These are phyloP conservation scores for Pholis gunnellus DNA, from an alignment of 2,113 vertebrate genomes.

Conservation along the genomic window DNA sequence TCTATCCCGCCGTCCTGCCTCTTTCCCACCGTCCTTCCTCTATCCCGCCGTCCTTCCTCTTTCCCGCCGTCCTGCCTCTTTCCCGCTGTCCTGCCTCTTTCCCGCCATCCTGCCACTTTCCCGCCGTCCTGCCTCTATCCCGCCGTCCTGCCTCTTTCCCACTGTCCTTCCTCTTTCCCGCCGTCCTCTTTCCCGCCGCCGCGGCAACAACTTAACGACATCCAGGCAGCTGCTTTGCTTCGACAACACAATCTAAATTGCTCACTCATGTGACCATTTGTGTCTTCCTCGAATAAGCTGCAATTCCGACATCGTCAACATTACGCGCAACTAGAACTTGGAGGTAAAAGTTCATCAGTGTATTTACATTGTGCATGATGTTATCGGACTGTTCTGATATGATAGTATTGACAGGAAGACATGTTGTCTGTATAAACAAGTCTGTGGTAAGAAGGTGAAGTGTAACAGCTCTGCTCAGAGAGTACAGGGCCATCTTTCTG, in stretches of 20 bases:
- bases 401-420: background rate
- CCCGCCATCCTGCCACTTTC: background rate
- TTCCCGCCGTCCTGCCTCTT: background rate
- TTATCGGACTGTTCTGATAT: background rate
- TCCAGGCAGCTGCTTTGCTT: background rate
- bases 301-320: background rate
- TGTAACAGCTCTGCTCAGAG: background rate
- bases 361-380: background rate
- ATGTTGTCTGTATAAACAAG: background rate
- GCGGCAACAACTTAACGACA: background rate
- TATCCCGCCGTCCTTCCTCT: background rate
- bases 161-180: background rate
- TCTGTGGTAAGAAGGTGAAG: background rate
- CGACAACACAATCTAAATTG: background rate
- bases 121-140: background rate
- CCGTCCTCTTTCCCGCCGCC: background rate
- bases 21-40: background rate
- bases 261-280: background rate
- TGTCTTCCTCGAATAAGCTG: background rate
- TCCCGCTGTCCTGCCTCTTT: background rate
- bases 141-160: background rate
- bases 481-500: slow-evolving; percentile 1
- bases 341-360: background rate
- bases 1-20: background rate
- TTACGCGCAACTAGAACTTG: background rate